Evolutionary conservation across 1,140 invertebrate species (phyloP).

Genomic region (Psilanteris sp.): DNA sequence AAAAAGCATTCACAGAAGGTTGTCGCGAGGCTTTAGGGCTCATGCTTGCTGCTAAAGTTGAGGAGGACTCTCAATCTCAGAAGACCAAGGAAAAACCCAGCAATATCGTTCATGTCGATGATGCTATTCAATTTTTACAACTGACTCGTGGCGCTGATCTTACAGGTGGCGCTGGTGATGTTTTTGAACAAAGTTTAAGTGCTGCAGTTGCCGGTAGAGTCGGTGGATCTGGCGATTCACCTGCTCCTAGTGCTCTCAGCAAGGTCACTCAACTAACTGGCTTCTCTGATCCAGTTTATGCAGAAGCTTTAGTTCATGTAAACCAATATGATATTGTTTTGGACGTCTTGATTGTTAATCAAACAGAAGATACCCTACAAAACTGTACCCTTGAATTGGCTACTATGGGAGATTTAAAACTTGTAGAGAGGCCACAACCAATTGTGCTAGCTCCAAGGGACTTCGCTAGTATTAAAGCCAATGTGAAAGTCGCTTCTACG

Average conservation of each 20-base stretch:
- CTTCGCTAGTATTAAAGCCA: constrained; percentile 98
- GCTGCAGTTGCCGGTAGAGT: constrained; percentile 90
- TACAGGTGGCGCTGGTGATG: constrained; percentile 89
- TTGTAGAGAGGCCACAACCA: constrained; percentile 98
- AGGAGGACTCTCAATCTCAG: constrained; percentile 83
- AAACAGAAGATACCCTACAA: constrained; percentile 97
- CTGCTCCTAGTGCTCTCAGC: constrained; percentile 84
- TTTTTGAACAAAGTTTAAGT: constrained; percentile 96
- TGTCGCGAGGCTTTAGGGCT: constrained; percentile 90
- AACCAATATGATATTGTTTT: constrained; percentile 99
- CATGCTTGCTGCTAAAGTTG: constrained; percentile 92
- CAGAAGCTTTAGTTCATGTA: constrained; percentile 99
- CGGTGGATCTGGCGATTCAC: constrained; percentile 78
- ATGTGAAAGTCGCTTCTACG: constrained; percentile 96
- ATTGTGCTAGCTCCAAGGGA: constrained; percentile 97
- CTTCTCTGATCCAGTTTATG: constrained; percentile 99
- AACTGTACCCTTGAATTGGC: constrained; percentile 98
- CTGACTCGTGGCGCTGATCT: constrained; percentile 86
- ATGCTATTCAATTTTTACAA: constrained; percentile 92
- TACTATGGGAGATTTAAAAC: constrained; percentile 97
- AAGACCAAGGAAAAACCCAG: constrained; percentile 87
- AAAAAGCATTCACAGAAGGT: constrained; percentile 87
- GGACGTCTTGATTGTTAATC: constrained; percentile 98
- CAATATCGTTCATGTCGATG: constrained; percentile 89
- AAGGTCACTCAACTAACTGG: constrained; percentile 99